Evolutionary conservation across 2,113 vertebrate species (phyloP).

Genomic region (Apus apus): DNA sequence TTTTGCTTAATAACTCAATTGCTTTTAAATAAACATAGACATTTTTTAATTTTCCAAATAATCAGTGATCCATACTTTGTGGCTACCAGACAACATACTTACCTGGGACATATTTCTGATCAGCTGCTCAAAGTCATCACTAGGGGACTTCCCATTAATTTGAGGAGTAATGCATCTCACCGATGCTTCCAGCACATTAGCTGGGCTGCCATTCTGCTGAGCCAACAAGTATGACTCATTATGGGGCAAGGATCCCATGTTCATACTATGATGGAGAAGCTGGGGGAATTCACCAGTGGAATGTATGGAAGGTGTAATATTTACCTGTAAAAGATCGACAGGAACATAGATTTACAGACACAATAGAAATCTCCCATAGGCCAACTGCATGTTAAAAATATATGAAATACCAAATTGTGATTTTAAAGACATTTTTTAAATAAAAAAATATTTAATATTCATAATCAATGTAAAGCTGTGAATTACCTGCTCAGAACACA

Average conservation of each 20-base stretch:
- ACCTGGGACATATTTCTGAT: slow-evolving; percentile 94
- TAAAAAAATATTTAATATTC: background rate
- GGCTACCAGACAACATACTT: background rate
- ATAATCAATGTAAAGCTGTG: background rate
- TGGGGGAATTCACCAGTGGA: slow-evolving; percentile 65
- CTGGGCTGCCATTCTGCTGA: slow-evolving; percentile 81
- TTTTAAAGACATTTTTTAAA: background rate
- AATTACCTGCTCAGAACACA: background rate
- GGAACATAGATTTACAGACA: background rate
- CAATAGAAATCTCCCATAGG: background rate
- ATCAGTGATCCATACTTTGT: background rate
- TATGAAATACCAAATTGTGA: background rate
- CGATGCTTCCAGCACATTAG: slow-evolving; percentile 66
- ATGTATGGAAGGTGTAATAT: slow-evolving; percentile 47
- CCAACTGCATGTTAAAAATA: background rate
- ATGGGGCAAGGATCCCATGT: slow-evolving; percentile 58
- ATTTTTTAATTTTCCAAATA: background rate
- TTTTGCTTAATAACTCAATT: background rate
- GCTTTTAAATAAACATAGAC: background rate
- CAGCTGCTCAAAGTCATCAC: slow-evolving; percentile 86
- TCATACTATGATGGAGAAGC: slow-evolving; percentile 56
- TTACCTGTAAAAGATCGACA: slow-evolving; percentile 66
- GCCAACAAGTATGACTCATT: slow-evolving; percentile 82
- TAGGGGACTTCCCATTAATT: slow-evolving; percentile 76
- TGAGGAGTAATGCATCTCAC: slow-evolving; percentile 59